Evolutionary conservation across 1,140 invertebrate genomes (phyloP), one percentile per base, ranked within the genome.

Genomic region (Idris sp.): DNA sequence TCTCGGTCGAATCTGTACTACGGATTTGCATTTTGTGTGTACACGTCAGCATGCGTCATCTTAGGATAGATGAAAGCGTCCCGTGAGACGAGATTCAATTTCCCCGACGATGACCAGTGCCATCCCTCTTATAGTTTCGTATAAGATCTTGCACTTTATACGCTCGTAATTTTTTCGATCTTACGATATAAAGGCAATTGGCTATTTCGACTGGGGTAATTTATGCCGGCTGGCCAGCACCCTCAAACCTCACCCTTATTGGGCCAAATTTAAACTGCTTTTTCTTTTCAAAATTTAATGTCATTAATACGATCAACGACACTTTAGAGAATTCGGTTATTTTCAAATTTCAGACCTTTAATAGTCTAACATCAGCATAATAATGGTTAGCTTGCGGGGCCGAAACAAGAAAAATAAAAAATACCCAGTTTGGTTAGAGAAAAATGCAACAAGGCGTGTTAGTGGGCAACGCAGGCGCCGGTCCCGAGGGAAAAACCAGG

Each of bases 61-160:
- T 74, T 26, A 59, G 51, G 67, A 74, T 58, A 67, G 41, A 28
- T 64, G 61, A 53, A 78, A 49, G 26, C 13, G 72, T 85, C 86
- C 83, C 83, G 53, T 64, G 86, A 83, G 86, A 87, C 80, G 69
- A 76, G 83, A 87, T 87, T 87, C 86, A 87, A 87, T 87, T 87
- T 87, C 79, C n/a, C 84, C 81, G 48, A 74, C 79, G 83, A 87
- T 87, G 86, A 86, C 85, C 85, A 83, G 75, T 78, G 78, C 79
- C 84, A 76, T 81, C 72, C 81, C 80, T 46, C 68, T 53, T 43
- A 38, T 67, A 71, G 56, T 58, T 59, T 48, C 53, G 56, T 78
- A 81, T 80, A 82, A 78, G 80, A 78, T 56, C 59, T 40, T 64
- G 56, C 72, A 83, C 75, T 87, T 87, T 87, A 87, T 85, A 83